These are phyloP conservation scores for Eleginops maclovinus DNA, from an alignment of 2,113 vertebrate genomes.

Conservation along the genomic window DNA sequence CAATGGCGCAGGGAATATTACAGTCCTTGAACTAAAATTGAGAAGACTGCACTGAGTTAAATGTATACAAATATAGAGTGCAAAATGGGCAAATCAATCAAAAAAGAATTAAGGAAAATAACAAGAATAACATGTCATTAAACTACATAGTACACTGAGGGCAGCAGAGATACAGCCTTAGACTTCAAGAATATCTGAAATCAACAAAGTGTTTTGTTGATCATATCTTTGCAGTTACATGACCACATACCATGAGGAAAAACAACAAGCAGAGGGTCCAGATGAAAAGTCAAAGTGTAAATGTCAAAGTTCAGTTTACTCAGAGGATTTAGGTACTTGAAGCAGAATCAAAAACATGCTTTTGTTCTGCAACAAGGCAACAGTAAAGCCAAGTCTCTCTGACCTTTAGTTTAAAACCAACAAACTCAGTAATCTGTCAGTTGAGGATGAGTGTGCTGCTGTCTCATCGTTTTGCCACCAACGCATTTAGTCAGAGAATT, in stretches of 20 bases:
- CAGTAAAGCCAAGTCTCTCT: not conserved
- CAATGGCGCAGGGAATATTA: too few species aligned
- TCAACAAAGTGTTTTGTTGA: not conserved
- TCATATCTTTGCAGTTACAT: not conserved
- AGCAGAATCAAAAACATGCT: constrained; percentile 21
- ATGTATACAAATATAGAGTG: not conserved
- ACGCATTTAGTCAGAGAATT: constrained; percentile 9
- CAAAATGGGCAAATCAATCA: too few species aligned
- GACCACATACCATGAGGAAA: not conserved
- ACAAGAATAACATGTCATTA: too few species aligned
- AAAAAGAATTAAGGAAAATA: too few species aligned
- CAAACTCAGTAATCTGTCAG: constrained; percentile 10
- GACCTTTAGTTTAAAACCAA: constrained; percentile 50
- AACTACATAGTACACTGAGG: constrained; percentile 17
- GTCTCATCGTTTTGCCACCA: not conserved
- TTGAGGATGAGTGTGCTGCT: constrained; percentile 12
- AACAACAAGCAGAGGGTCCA: constrained; percentile 6
- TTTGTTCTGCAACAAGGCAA: constrained; percentile 33
- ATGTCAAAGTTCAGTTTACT: constrained; percentile 56
- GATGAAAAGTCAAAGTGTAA: constrained; percentile 20
- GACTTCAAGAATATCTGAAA: not conserved
- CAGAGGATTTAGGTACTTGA: constrained; percentile 17
- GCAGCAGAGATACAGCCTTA: constrained; percentile 43
- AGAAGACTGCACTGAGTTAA: not conserved
- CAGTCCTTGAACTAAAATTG: not conserved